These are phyloP conservation scores for Achroia grisella DNA, from an alignment of 1,140 invertebrate species.

Conservation along the genomic window DNA sequence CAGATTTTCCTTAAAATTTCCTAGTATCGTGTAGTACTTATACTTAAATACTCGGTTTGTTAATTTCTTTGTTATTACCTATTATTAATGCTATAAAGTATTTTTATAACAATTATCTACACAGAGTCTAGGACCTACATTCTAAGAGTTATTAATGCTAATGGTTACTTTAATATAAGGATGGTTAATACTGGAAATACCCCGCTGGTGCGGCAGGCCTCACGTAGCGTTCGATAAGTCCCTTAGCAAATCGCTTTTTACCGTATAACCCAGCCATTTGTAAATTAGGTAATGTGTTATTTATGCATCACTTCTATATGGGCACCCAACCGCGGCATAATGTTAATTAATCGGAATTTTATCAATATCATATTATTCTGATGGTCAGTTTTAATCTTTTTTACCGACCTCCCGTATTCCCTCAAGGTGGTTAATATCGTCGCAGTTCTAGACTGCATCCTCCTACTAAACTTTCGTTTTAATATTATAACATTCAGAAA, in stretches of 20 bases:
- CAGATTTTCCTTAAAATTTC: too few species aligned
- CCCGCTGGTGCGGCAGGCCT: conserved; percentile 30
- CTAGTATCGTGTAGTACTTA: too few species aligned
- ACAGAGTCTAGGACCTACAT: too few species aligned
- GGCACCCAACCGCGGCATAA: conserved; percentile 44
- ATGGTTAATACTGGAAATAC: conserved; percentile 22
- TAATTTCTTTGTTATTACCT: too few species aligned
- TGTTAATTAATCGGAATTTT: conserved; percentile 47
- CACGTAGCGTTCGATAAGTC: conserved; percentile 31
- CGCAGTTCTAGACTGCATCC: too few species aligned
- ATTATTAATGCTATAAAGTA: too few species aligned
- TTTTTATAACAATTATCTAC: too few species aligned
- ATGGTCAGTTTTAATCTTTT: conserved; percentile 25
- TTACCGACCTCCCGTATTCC: conserved; percentile 14
- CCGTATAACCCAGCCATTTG: conserved; percentile 35
- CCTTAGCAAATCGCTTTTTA: conserved; percentile 40
- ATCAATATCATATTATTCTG: conserved; percentile 44
- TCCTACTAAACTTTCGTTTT: neutral
- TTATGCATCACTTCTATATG: conserved; percentile 47
- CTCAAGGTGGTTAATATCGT: neutral
- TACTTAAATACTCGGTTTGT: too few species aligned
- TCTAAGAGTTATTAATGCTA: neutral
- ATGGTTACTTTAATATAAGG: conserved; percentile 6
- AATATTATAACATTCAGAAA: neutral
- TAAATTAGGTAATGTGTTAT: conserved; percentile 46